Evolutionary conservation across 2,888 invertebrate species (phyloP), one percentile per base, ranked within the genome.

Genomic region (Carpatolechia fugitivella): DNA sequence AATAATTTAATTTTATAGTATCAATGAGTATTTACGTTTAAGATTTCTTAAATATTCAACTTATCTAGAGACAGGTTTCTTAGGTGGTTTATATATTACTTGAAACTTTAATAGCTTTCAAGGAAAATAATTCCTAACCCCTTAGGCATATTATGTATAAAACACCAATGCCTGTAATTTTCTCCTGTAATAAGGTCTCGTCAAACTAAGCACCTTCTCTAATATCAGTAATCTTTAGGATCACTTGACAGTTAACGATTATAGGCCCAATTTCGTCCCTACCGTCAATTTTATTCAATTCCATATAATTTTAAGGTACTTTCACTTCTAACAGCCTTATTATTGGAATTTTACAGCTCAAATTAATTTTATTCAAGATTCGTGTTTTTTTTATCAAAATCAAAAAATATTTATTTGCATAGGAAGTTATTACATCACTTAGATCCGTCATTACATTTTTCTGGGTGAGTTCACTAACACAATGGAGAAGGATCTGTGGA

Each of bases 141-240:
- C 44, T 44, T 7, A 44, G 44, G 44, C 44, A 8, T 2, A 29
- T 11, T 29, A 44, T 29, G 29, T 44, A 20, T 44, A 29, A 44
- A 44, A 44, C 8, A 33, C 33, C 3, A 2, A 29, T 29, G 29
- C 6, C 8, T 7, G 11, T 29, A 29, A 44, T 44, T 44, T 44
- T 44, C 44, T 29, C 29, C 13, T 44, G 4, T 24, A 29, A 44
- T 44, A 47, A 47, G 30, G 31, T 14, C 38, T 29, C 50, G 50
- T 38, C 38, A 50, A 38, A 38, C 24, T 20, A 38, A 29, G 18
- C 49, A 14, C 29, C 7, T 36, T n/a, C 29, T 13, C 44, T 50
- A 29, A 49, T 49, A 49, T 35, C 49, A n/a, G 38, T 63, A 63
- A 64, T 62, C 61, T 44, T 58, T 56, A 52, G 54, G 60, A 62